Evolutionary conservation across 2,797 vertebrate genomes (phyloP), one percentile per base, ranked within the genome.

Genomic region (Perodicticus potto): DNA sequence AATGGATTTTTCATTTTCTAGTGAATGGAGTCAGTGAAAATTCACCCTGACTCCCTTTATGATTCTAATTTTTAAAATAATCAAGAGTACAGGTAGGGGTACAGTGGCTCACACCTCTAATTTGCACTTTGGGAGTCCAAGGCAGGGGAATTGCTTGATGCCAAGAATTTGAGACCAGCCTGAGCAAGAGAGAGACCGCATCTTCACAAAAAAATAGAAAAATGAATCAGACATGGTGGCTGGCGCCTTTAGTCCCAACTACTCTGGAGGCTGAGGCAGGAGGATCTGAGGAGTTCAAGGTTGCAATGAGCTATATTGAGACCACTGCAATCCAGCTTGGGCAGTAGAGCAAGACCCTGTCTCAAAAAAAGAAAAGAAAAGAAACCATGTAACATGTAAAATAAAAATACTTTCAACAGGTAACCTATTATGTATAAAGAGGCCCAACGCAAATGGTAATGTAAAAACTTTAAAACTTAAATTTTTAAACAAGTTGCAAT

Each of bases 401-500:
- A 77, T 92, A 73, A 86, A 94, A 92, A 73, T 78, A 81, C 40
- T 40, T 94, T 94, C 45, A 65, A 37, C 43, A 73, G 57, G 55
- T 83, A 86, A 74, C 19, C 73, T 78, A 7, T 77, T 96, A 95
- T 97, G 94, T 65, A 74, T 93, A 95, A 96, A 81, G 77, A 87
- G 70, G 94, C 59, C 76, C 86, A 90, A 43, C 59, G 91, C 97
- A 93, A 86, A 86, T 95, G 59, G 73, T 80, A 86, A 49, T 86
- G 43, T 97, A 94, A 86, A 97, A 89, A 89, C 61, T 93, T 96
- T 69, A 86, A 95, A 97, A 80, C 53, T 87, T 97, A 91, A 95
- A 73, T 77, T 96, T 97, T 59, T 94, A 93, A 78, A 82, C 80
- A 96, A 20, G n/a, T 91, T 34, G 85, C 19, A 81, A 8, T 80